A percentile compares a stretch with the other conserved stretches of the same genome.
Evolutionary conservation across 23 tunicate genomes (phyloP).

Genomic region (Halocynthia aurantium): DNA sequence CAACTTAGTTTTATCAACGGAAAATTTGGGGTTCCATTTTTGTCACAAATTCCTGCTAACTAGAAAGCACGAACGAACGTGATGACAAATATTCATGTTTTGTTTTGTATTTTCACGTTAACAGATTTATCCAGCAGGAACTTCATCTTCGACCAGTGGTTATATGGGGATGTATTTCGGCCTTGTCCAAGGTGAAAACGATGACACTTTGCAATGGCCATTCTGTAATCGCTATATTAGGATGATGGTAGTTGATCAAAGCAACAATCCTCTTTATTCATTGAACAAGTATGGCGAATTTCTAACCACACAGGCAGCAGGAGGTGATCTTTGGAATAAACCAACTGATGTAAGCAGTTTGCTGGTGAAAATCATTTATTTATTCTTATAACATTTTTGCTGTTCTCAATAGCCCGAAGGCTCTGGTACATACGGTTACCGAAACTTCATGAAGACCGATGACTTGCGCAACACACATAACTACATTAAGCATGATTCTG

Average conservation of each 20-base stretch:
- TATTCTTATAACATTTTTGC: background rate
- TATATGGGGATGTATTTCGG: constrained; percentile 71
- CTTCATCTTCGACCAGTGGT: constrained; percentile 36
- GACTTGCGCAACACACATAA: constrained; percentile 48
- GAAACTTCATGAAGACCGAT: constrained; percentile 50
- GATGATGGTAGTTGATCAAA: constrained; percentile 65
- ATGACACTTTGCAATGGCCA: constrained; percentile 79
- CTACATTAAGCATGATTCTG: constrained; percentile 57
- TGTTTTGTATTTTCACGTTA: background rate
- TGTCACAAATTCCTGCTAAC: no score
- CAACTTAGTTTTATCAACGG: background rate
- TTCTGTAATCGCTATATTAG: constrained; percentile 53
- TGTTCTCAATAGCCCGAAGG: background rate
- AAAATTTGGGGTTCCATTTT: background rate
- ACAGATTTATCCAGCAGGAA: constrained; percentile 69
- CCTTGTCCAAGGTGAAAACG: constrained; percentile 57
- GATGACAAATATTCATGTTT: no score
- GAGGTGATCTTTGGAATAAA: constrained; percentile 52
- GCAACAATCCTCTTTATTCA: constrained; percentile 41
- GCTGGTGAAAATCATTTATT: background rate
- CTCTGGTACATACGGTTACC: constrained; percentile 37
- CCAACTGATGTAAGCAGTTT: constrained; percentile 60
- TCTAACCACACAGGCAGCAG: constrained; percentile 37
- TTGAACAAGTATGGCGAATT: constrained; percentile 37
- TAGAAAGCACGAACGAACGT: no score